phyloP scores from a whole-genome alignment of 1,140 invertebrate species.

The Macrotrachela quadricornifera region DNA sequence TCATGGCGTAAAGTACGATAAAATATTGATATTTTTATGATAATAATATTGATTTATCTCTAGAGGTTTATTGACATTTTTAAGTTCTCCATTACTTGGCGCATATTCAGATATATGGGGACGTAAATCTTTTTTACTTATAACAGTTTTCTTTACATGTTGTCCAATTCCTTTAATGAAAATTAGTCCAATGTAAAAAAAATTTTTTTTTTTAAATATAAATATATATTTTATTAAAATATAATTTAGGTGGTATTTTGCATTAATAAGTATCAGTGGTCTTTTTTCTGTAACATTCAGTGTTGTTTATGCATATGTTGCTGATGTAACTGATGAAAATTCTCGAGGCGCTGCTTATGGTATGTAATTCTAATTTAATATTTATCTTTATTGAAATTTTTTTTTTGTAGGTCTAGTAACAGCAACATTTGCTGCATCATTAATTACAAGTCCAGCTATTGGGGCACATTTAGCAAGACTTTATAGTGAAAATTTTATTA shows the following conservation, averaged over 20 bases:
- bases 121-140: conserved; percentile 83
- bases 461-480: conserved; percentile 71
- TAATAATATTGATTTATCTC: too few species aligned
- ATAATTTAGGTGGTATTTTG: conserved; percentile 65
- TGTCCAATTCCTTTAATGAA: conserved; percentile 94
- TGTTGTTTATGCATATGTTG: conserved; percentile 96
- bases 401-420: conserved; percentile 42
- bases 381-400: too few species aligned
- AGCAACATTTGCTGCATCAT: conserved; percentile 89
- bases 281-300: conserved; percentile 90
- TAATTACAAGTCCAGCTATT: conserved; percentile 85
- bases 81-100: conserved; percentile 83
- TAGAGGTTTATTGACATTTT: conserved; percentile 55
- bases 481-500: conserved; percentile 76
- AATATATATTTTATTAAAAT: too few species aligned
- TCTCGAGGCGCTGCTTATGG: conserved; percentile 88
- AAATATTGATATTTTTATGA: too few species aligned
- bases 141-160: conserved; percentile 97
- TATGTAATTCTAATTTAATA: conserved; percentile 40
- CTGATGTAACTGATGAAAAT: conserved; percentile 91
- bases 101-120: conserved; percentile 93
- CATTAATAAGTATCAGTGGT: conserved; percentile 93
- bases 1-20: conserved; percentile 63
- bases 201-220: too few species aligned
- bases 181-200: conserved; percentile 73